Evolutionary conservation across 2,888 invertebrate genomes (phyloP).

Genomic region (Ecdyonurus torrentis): DNA sequence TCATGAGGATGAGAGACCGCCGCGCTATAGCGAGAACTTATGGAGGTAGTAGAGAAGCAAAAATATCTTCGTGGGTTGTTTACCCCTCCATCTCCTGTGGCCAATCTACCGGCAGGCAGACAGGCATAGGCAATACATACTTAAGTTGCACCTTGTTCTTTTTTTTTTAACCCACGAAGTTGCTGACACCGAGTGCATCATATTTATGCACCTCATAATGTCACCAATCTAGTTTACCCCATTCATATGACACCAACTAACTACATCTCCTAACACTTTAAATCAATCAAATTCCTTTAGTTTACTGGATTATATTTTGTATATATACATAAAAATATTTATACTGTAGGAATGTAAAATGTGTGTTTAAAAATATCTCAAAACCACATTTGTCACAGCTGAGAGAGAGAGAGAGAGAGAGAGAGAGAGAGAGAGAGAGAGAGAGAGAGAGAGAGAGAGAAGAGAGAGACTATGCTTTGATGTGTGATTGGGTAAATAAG

Average conservation of each 20-base stretch:
- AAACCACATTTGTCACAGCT: neutral
- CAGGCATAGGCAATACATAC: neutral
- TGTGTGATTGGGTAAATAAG: too few species aligned
- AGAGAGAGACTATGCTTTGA: too few species aligned
- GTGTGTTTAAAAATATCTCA: neutral
- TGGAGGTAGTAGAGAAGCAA: neutral
- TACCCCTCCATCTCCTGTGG: neutral
- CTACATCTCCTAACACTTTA: neutral
- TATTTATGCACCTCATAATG: too few species aligned
- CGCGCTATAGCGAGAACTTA: neutral
- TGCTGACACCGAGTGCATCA: too few species aligned
- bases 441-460: neutral
- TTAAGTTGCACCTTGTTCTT: neutral
- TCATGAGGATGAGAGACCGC: neutral
- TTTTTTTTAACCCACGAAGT: too few species aligned
- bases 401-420: neutral
- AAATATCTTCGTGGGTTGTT: neutral
- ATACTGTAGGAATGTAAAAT: neutral
- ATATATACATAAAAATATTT: neutral
- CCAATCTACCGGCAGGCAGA: neutral
- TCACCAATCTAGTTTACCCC: too few species aligned
- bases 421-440: neutral
- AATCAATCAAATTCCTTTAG: too few species aligned
- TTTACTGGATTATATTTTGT: too few species aligned
- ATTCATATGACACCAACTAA: neutral